Evolutionary conservation across 2,113 vertebrate species (phyloP).

Genomic region (Campylomormyrus numenius): DNA sequence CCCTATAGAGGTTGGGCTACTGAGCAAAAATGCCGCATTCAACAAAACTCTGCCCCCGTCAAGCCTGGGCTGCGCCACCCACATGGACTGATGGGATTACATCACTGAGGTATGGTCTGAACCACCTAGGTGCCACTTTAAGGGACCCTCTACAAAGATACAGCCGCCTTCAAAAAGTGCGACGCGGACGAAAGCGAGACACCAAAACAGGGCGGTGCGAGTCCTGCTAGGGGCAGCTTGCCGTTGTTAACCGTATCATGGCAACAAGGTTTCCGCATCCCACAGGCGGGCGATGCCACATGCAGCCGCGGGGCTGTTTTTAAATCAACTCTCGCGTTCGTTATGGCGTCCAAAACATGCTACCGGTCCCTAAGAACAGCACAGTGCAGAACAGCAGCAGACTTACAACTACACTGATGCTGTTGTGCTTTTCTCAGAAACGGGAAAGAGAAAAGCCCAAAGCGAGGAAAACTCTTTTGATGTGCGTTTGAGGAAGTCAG

Average conservation of each 20-base stretch:
- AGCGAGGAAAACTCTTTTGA: neutral
- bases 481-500: neutral
- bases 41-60: neutral
- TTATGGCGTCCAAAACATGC: neutral
- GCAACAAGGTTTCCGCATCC: neutral
- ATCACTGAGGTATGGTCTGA: constrained; percentile 1
- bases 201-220: neutral
- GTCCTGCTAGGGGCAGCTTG: neutral
- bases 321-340: neutral
- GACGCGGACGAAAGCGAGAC: neutral
- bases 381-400: neutral
- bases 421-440: neutral
- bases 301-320: neutral
- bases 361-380: neutral
- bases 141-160: neutral
- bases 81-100: constrained; percentile 2
- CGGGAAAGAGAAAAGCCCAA: neutral
- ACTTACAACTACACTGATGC: neutral
- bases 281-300: neutral
- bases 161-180: neutral
- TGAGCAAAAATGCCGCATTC: neutral
- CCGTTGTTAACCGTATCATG: neutral
- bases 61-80: neutral
- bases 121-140: neutral
- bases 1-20: neutral